These are phyloP conservation scores for Amphiprion clarkii DNA, from an alignment of 2,797 vertebrate genomes.

Conservation along the genomic window DNA sequence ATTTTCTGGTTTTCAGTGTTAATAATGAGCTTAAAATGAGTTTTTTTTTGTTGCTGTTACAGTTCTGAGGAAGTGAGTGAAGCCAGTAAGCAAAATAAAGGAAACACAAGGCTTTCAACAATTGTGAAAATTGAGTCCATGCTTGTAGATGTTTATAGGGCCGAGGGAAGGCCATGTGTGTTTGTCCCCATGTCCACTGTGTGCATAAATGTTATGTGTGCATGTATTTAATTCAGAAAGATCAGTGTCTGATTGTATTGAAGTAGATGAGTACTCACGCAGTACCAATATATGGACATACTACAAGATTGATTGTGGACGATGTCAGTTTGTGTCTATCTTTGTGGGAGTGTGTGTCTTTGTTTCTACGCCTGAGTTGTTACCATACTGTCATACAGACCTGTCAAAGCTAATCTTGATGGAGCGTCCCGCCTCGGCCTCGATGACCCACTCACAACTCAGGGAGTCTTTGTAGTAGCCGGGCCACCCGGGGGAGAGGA, in stretches of 20 bases:
- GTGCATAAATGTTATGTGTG: not conserved
- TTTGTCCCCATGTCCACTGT: too few species aligned
- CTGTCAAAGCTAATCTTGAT: constrained; percentile 99
- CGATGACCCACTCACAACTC: constrained; percentile 99
- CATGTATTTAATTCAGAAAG: not conserved
- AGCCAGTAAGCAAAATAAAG: constrained; percentile 35
- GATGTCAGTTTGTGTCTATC: not conserved
- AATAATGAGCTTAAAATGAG: constrained; percentile 26
- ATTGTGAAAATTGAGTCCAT: constrained; percentile 38
- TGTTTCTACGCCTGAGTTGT: constrained; percentile 46
- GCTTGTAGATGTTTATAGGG: too few species aligned
- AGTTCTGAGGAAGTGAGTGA: constrained; percentile 14
- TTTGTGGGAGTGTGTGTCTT: constrained; percentile 28
- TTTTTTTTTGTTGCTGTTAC: constrained; percentile 5
- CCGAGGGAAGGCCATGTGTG: too few species aligned
- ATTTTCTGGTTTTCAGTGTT: constrained; percentile 37
- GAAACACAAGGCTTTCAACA: constrained; percentile 44
- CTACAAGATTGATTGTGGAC: not conserved
- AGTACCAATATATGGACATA: not conserved
- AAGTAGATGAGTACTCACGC: not conserved
- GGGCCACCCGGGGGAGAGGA: constrained; percentile 98
- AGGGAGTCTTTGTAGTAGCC: constrained; percentile 99
- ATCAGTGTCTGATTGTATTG: not conserved
- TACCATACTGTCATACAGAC: constrained; percentile 79
- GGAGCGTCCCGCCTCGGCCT: constrained; percentile 96